phyloP scores from a whole-genome alignment of 2,113 vertebrate genomes.

The Lanius ludovicianus region DNA sequence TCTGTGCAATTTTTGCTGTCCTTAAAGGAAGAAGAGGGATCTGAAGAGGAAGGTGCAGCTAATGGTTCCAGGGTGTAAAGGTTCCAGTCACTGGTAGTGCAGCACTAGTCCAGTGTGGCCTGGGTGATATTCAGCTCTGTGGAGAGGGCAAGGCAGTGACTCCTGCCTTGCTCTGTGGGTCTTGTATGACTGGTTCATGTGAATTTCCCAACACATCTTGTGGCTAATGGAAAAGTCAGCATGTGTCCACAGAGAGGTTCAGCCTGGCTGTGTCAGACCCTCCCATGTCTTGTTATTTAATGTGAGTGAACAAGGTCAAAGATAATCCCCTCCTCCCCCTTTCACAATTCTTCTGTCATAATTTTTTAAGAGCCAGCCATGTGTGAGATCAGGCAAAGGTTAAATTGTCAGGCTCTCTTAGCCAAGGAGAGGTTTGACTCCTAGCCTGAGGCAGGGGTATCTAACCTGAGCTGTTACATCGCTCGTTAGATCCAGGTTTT shows the following conservation, averaged over 20 bases:
- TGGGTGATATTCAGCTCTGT: not conserved
- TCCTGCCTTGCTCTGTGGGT: not conserved
- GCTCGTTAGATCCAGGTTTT: not conserved
- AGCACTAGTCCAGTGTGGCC: accelerated
- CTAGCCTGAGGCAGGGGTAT: conserved; percentile 13
- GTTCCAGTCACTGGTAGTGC: accelerated
- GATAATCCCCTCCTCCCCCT: not conserved
- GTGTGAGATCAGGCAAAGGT: conserved; percentile 42
- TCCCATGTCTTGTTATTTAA: not conserved
- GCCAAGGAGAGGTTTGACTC: not conserved
- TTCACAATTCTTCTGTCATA: not conserved
- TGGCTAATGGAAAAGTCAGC: not conserved
- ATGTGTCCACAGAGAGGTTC: not conserved
- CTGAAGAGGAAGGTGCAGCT: not conserved
- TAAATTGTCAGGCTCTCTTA: conserved; percentile 26
- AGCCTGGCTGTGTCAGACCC: not conserved
- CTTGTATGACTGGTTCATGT: accelerated
- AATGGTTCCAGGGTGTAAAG: not conserved
- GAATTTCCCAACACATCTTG: not conserved
- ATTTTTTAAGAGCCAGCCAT: conserved; percentile 1
- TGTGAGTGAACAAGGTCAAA: not conserved
- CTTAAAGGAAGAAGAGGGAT: not conserved
- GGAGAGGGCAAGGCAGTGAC: not conserved
- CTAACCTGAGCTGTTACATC: not conserved
- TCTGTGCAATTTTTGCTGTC: not conserved